Evolutionary conservation across 2,113 vertebrate species (phyloP), one percentile per base, ranked within the genome.

Genomic region (Oryzias javanicus): DNA sequence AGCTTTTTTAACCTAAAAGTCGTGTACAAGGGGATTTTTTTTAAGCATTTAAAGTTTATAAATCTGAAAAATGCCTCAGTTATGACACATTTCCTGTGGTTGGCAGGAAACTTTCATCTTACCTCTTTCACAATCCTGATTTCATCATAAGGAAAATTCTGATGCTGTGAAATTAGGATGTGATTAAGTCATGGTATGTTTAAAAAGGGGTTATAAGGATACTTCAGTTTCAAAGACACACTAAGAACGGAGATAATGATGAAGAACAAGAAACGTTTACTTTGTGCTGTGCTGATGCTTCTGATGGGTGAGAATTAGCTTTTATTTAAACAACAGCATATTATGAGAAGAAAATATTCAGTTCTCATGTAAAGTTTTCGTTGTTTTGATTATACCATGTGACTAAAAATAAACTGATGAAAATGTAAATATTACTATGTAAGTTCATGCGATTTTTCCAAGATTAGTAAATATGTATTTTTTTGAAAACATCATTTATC

Each of bases 271-370:
- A 80, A 24, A 18, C 67, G 13, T 25, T 48, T 76, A 17, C 60
- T 6, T 54, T 51, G 42, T 52, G 35, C 44, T 27, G 0, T 83
- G 16, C 47, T 79, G 49, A 10, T 77, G 67, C 24, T 47, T 25
- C 24, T 79, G 8, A 67, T 53, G 8, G 67, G 72, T 83, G 66
- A 74, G 60, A 60, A 27, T 1, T 5, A 27, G 15, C 14, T 17
- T 25, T 56, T 0, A 46, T 13, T 3, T 10, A 2, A 35, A 35
- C 35, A 35, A 35, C 10, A 12, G 35, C 35, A 35, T 35, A 35
- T 2, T 35, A 12, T 35, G 2, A 2, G 7, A 35, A 35, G 6
- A 35, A 29, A 12, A 35, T 35, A 1, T 6, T 35, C 7, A 35
- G 10, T 35, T 35, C 29, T 35, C 29, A 10, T 35, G 29, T 35